Conservation (phyloP, 2,113 vertebrate genomes). For the Amphiprion percula region DNA sequence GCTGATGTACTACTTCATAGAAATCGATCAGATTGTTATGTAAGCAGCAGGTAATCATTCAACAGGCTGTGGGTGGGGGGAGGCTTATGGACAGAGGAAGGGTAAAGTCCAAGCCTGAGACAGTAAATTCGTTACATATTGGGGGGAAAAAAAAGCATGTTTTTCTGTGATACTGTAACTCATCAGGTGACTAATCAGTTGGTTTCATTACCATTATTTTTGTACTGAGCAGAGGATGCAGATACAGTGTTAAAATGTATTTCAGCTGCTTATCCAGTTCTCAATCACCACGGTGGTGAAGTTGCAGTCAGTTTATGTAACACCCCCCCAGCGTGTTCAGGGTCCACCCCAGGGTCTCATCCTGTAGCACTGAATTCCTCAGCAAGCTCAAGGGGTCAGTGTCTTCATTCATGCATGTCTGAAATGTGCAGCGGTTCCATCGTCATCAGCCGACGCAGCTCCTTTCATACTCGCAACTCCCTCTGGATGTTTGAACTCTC, state of each 20-base stretch:
- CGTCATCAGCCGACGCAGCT: neutral
- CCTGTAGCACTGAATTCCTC: neutral
- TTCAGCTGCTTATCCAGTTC: conserved; percentile 1
- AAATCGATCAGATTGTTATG: conserved; percentile 48
- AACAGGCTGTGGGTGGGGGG: conserved; percentile 18
- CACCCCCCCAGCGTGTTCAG: neutral
- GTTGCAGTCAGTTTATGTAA: conserved; percentile 9
- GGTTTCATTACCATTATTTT: neutral
- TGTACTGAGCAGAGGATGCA: no score
- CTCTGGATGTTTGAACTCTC: conserved; percentile 2
- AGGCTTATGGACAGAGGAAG: conserved; percentile 38
- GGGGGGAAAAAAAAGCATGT: neutral
- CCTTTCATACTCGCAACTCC: neutral
- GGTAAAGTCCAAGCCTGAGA: conserved; percentile 50
- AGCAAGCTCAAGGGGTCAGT: conserved; percentile 14
- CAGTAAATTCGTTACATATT: conserved; percentile 45
- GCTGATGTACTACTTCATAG: conserved; percentile 27
- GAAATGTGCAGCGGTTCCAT: neutral
- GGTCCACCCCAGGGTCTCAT: neutral
- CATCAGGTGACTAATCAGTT: neutral
- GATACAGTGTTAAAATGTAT: neutral
- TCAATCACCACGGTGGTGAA: neutral
- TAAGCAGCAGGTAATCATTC: conserved; percentile 69
- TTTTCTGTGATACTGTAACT: neutral
- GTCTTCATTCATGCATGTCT: conserved; percentile 5